Percentiles rank a stretch among this genome's conserved stretches.
These are phyloP conservation scores for Tenthredo mesomela DNA, from an alignment of 2,888 invertebrate genomes.

Conservation along the genomic window DNA sequence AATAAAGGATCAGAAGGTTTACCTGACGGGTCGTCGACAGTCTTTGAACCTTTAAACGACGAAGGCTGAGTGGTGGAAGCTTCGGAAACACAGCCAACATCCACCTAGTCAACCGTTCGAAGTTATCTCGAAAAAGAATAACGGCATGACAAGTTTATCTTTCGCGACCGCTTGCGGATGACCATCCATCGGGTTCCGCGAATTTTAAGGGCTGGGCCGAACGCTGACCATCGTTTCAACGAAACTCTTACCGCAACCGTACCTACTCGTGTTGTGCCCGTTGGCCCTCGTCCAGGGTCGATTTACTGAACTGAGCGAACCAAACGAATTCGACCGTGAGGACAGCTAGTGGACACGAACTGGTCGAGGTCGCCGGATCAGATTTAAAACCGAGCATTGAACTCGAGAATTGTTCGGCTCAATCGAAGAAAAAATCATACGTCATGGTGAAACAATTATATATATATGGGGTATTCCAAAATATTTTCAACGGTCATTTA, in stretches of 20 bases:
- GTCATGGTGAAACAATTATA: not conserved
- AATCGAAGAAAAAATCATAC: not conserved
- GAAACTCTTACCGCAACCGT: not conserved
- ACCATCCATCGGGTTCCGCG: not conserved
- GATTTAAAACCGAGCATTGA: not conserved
- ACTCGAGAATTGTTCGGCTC: not conserved
- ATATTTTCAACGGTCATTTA: no score
- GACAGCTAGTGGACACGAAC: not conserved
- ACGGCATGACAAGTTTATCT: slow-evolving; percentile 31
- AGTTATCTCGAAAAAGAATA: slow-evolving; percentile 20
- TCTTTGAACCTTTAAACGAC: slow-evolving; percentile 16
- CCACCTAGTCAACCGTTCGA: not conserved
- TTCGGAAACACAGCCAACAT: not conserved
- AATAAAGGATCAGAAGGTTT: slow-evolving; percentile 20
- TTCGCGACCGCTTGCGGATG: not conserved
- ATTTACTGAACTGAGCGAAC: slow-evolving; percentile 68
- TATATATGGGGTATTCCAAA: no score
- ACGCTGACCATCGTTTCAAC: not conserved
- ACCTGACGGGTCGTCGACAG: slow-evolving; percentile 9
- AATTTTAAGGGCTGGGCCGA: not conserved
- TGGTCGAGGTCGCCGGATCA: not conserved
- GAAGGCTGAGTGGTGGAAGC: not conserved
- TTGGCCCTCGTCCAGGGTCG: slow-evolving; percentile 66
- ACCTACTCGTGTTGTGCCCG: not conserved
- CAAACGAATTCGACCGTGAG: not conserved